phyloP scores from a whole-genome alignment of 2,888 invertebrate genomes.

The Adela reaumurella region DNA sequence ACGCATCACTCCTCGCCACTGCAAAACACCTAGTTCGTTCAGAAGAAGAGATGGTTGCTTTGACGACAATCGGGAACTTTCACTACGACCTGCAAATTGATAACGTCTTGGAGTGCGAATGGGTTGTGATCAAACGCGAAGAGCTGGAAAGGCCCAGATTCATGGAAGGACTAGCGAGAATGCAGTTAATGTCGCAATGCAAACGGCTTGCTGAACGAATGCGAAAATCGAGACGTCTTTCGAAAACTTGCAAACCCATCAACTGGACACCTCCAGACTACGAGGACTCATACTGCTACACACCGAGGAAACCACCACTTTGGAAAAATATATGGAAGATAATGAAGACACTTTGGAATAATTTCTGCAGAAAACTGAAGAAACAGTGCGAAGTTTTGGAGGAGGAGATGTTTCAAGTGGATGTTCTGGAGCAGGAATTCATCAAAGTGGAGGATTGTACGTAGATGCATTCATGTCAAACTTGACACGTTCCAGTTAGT shows the following conservation, averaged over 20 bases:
- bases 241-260: slow-evolving; percentile 36
- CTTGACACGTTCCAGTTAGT: too few relatives aligned
- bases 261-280: slow-evolving; percentile 19
- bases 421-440: neutral
- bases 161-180: slow-evolving; percentile 25
- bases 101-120: slow-evolving; percentile 36
- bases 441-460: neutral
- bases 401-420: neutral
- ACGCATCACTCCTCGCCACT: slow-evolving; percentile 3
- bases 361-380: slow-evolving; percentile 20
- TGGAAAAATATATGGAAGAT: slow-evolving; percentile 7
- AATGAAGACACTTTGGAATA: slow-evolving; percentile 15
- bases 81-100: slow-evolving; percentile 29
- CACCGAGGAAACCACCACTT: neutral
- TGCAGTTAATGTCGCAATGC: slow-evolving; percentile 26
- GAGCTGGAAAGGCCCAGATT: slow-evolving; percentile 33
- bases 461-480: too few relatives aligned
- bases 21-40: slow-evolving; percentile 13
- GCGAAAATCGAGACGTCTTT: slow-evolving; percentile 22
- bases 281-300: neutral
- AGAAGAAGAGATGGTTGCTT: slow-evolving; percentile 25
- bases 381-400: neutral
- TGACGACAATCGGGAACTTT: slow-evolving; percentile 41
- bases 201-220: slow-evolving; percentile 23
- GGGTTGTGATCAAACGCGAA: slow-evolving; percentile 33